Evolutionary conservation across 2,888 invertebrate genomes (phyloP).

Genomic region (Proisotoma minuta): DNA sequence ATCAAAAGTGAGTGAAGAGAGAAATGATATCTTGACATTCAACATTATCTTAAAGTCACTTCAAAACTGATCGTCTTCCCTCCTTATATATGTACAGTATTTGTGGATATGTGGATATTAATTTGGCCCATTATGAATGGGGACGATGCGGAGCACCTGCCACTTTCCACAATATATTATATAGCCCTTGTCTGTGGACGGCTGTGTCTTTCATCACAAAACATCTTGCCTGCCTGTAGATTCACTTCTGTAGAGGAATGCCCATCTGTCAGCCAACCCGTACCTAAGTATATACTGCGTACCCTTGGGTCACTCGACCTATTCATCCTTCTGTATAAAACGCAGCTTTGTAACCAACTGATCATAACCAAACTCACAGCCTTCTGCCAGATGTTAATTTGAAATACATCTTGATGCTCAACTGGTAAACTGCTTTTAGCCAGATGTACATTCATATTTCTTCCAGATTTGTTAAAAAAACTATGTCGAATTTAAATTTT

Average conservation of each 20-base stretch:
- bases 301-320: too few species aligned
- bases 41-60: too few species aligned
- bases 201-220: constrained; percentile 13
- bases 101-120: too few species aligned
- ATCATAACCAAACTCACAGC: background rate
- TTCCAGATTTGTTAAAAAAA: too few species aligned
- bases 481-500: too few species aligned
- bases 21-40: too few species aligned
- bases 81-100: too few species aligned
- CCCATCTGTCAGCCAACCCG: constrained; percentile 36
- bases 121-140: too few species aligned
- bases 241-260: constrained; percentile 19
- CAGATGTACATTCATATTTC: too few species aligned
- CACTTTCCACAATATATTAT: background rate
- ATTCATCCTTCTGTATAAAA: constrained; percentile 11
- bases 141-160: constrained; percentile 18
- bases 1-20: too few species aligned
- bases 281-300: too few species aligned
- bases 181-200: background rate
- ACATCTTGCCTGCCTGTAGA: constrained; percentile 15
- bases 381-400: background rate
- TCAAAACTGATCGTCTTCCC: too few species aligned
- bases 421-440: background rate
- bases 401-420: background rate
- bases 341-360: background rate